Evolutionary conservation across 2,797 vertebrate species (phyloP), one percentile per base, ranked within the genome.

Genomic region (Apogon talboti): DNA sequence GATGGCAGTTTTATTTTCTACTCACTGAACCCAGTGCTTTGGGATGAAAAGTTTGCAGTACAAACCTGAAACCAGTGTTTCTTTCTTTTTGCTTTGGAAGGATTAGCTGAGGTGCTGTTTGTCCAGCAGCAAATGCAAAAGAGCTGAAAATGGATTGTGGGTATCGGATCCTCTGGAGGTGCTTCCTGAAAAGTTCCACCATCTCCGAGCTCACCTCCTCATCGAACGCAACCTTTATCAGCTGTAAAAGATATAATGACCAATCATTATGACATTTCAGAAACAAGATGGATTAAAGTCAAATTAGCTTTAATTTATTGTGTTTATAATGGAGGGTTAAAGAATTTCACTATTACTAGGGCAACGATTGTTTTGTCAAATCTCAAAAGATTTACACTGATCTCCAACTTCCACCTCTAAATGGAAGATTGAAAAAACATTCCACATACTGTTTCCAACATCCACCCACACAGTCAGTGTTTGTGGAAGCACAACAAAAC

Each of bases 161-260:
- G 67, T 97, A 99, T 79, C 98, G 98, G 81, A 97, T 95, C 88
- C 96, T 96, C 93, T 94, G 96, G 48, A 99, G 83, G 67, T 99
- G 98, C 42, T 98, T 99, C 87, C 95, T 95, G 91, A 99, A 99
- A 91, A 98, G 94, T 89, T 99, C 98, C 74, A 99, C 96, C 89
- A 95, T 96, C 91, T 99, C 98, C 0, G 96, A 95, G 80, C 94
- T 96, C 58, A 99, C 98, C 93, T 99, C 98, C 87, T 98, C 98
- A 78, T 99, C 98, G 89, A 99, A 99, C 7, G 97, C 97, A 81
- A 99, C 97, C 89, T 98, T 98, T 89, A 99, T 96, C 82, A 99
- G 78, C 98, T 99, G 84, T 8, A 67, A 73, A 12, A 66, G 7
- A 70, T 13, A 37, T 7, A 0, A 15, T 2, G 10, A 1, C 50